A percentile compares a stretch with the other conserved stretches of the same genome.
Evolutionary conservation across 2,113 vertebrate genomes (phyloP).

Genomic region (Platysteira castanea): DNA sequence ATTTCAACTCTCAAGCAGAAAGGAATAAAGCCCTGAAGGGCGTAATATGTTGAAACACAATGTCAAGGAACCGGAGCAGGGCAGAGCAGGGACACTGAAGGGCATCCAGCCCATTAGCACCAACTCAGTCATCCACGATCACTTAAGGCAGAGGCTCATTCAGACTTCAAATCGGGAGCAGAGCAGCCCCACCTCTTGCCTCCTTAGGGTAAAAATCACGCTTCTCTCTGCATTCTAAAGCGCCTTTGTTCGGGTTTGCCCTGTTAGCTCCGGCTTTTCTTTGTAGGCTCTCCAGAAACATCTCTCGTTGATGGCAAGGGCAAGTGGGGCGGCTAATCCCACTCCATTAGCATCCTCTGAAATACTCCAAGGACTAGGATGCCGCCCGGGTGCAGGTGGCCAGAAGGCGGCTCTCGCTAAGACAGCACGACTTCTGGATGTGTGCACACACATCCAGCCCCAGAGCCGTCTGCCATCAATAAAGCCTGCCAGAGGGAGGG

Average conservation of each 20-base stretch:
- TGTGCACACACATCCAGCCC: background rate
- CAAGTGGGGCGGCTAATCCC: slow-evolving; percentile 11
- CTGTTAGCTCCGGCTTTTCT: background rate
- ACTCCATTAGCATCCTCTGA: slow-evolving; percentile 5
- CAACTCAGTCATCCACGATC: background rate
- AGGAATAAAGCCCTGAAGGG: background rate
- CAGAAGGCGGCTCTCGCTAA: background rate
- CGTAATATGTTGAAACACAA: background rate
- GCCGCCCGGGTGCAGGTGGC: background rate
- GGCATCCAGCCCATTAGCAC: slow-evolving; percentile 6
- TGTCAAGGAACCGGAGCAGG: background rate
- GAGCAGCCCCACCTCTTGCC: slow-evolving; percentile 11
- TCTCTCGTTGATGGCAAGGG: background rate
- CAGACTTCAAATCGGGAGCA: background rate
- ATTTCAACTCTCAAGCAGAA: background rate
- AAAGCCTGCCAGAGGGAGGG: background rate
- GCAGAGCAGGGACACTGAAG: background rate
- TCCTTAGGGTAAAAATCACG: background rate
- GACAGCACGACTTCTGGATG: background rate
- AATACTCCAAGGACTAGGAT: background rate
- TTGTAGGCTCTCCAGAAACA: background rate
- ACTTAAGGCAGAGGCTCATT: background rate
- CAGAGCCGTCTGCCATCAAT: background rate
- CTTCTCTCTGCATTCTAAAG: background rate
- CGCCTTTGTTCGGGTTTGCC: background rate